Evolutionary conservation across 2,888 invertebrate species (phyloP).

Genomic region (Nyleta sp.): DNA sequence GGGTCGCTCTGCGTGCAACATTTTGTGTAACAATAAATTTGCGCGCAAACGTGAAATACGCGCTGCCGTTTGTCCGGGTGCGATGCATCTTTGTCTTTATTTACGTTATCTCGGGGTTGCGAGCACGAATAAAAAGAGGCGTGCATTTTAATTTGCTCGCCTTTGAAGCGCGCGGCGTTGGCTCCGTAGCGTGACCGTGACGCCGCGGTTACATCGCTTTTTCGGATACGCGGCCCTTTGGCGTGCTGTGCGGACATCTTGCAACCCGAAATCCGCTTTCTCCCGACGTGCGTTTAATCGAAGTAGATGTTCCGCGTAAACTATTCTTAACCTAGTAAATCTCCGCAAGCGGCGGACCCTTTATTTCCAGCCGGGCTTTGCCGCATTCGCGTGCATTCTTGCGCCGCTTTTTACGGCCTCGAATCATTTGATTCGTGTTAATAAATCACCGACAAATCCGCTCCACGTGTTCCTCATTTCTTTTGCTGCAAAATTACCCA

Average conservation of each 20-base stretch:
- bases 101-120: conserved; percentile 55
- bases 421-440: conserved; percentile 21
- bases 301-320: conserved; percentile 66
- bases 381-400: conserved; percentile 58
- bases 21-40: conserved; percentile 57
- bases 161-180: conserved; percentile 59
- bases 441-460: conserved; percentile 32
- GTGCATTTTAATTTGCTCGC: conserved; percentile 62
- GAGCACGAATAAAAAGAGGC: conserved; percentile 49
- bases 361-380: conserved; percentile 51
- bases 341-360: conserved; percentile 50
- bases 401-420: conserved; percentile 25
- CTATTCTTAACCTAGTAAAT: conserved; percentile 66
- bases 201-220: conserved; percentile 62
- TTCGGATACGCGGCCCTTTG: conserved; percentile 64
- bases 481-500: neutral
- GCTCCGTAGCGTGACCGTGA: conserved; percentile 64
- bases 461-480: conserved; percentile 15
- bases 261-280: conserved; percentile 58
- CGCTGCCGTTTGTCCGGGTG: conserved; percentile 23
- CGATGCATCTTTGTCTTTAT: conserved; percentile 64
- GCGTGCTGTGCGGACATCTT: conserved; percentile 55
- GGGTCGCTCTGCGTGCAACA: conserved; percentile 40
- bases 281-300: conserved; percentile 59
- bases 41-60: conserved; percentile 57